These are phyloP conservation scores for Dufourea novaeangliae DNA, from an alignment of 1,140 invertebrate genomes.

Conservation along the genomic window DNA sequence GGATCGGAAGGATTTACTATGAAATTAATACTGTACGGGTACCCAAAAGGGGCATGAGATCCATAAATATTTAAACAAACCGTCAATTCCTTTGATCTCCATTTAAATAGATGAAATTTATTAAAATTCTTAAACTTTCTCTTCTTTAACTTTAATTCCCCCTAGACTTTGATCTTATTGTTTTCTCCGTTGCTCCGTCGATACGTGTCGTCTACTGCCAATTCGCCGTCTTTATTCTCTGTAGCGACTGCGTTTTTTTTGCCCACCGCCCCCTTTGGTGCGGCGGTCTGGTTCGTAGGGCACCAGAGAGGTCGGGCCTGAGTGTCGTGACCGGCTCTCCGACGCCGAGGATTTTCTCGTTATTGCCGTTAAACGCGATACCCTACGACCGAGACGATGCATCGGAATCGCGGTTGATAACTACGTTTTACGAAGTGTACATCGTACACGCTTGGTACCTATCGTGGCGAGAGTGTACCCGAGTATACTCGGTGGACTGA, in stretches of 20 bases:
- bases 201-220: conserved; percentile 6
- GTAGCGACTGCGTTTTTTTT: neutral
- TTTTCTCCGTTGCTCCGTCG: conserved; percentile 12
- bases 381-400: conserved; percentile 52
- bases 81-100: too few species aligned
- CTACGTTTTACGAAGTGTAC: conserved; percentile 46
- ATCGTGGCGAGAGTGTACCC: too few species aligned
- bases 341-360: conserved; percentile 55
- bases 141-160: conserved; percentile 2
- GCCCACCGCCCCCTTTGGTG: too few species aligned
- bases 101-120: too few species aligned
- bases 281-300: neutral
- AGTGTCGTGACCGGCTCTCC: conserved; percentile 60
- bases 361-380: conserved; percentile 67
- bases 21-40: too few species aligned
- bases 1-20: too few species aligned
- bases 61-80: too few species aligned
- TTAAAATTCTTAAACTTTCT: too few species aligned
- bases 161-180: too few species aligned
- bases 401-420: conserved; percentile 65
- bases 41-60: too few species aligned
- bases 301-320: conserved; percentile 22
- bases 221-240: conserved; percentile 17
- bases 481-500: too few species aligned
- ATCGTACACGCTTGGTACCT: neutral